Evolutionary conservation across 2,113 vertebrate genomes (phyloP).

Genomic region (Dendrocopos noguchii): DNA sequence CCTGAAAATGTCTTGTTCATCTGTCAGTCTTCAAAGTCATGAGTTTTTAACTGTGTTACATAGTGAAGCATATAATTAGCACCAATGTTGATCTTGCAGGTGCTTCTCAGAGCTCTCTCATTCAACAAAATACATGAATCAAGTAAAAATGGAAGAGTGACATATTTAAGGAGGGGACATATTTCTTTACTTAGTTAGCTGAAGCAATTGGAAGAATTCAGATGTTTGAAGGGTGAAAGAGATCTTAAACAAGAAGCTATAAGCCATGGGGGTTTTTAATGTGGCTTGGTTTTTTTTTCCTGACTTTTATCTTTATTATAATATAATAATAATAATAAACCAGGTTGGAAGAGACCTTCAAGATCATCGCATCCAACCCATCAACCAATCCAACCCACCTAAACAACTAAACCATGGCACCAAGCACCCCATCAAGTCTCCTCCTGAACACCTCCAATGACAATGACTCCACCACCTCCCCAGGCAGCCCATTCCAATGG

Average conservation of each 20-base stretch:
- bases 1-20: neutral
- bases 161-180: neutral
- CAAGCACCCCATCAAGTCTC: too few relatives aligned
- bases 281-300: fast-evolving
- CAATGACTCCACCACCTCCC: too few relatives aligned
- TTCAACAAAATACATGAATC: neutral
- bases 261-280: neutral
- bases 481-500: too few relatives aligned
- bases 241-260: neutral
- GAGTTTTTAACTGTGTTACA: neutral
- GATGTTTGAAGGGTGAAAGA: neutral
- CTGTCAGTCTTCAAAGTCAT: neutral
- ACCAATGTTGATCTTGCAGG: neutral
- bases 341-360: too few relatives aligned
- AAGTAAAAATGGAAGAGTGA: neutral
- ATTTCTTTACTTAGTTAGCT: neutral
- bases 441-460: too few relatives aligned
- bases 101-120: neutral
- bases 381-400: too few relatives aligned
- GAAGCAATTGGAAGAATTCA: neutral
- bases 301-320: neutral
- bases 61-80: neutral
- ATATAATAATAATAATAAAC: too few relatives aligned
- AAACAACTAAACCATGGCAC: too few relatives aligned
- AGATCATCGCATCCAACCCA: too few relatives aligned